Evolutionary conservation across 2,888 invertebrate genomes (phyloP), one percentile per base, ranked within the genome.

Genomic region (Chydorus sphaericus): DNA sequence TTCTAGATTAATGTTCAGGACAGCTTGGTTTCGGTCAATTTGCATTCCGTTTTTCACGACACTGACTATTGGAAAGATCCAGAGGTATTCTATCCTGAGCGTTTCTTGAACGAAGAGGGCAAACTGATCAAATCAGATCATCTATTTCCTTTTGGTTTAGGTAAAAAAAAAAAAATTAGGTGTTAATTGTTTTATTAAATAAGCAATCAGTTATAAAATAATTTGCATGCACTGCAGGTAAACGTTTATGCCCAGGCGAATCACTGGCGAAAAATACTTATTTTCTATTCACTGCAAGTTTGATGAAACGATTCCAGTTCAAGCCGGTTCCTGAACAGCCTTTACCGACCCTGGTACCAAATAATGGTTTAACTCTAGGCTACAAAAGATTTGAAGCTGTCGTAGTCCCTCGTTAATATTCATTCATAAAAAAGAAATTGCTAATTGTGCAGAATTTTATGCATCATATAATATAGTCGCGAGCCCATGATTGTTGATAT

Each of bases 71-170:
- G 79, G 77, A 69, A 70, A 0, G 77, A 82, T 61, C 82, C 83
- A 0, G 69, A 77, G 26, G 67, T 63, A 2, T 83, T 82, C 63
- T 70, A 75, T 3, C 83, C 83, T 0, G 80, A 81, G 63, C 71
- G 83, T 59, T 82, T 81, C 63, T 63, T 83, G 8, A 70, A 73
- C 28, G 70, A 69, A 2, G 60, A 77, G n/a, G 80, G 80, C 0
- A 65, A 73, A 57, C 64, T 83, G 3, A 67, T 67, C 44, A 74
- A 74, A 30, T 75, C 74, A 58, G 83, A 83, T 63, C 71, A 73
- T 37, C 74, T 78, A 0, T 61, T 83, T 39, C 78, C 80, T 0
- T 83, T 83, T 65, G 81, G 83, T 49, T 77, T 78, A 62, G 82
- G 82, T 80, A 67, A 28, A 18, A 4, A 8, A 3, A 39, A 18